Percentiles rank a stretch among this genome's conserved stretches.
phyloP scores from a whole-genome alignment of 2,797 vertebrate species.

The Enteromius treurensis region DNA sequence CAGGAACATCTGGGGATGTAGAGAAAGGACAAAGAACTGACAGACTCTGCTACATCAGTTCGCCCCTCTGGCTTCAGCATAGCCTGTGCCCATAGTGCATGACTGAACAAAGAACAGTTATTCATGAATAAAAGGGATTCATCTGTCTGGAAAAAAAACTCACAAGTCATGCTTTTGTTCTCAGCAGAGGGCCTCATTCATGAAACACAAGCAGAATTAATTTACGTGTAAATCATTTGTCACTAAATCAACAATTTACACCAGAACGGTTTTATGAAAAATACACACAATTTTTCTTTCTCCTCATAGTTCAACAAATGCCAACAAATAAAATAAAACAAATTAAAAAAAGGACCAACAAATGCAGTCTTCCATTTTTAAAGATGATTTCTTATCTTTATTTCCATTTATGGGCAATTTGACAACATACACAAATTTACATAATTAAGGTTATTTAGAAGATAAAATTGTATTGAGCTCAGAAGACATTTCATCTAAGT shows the following conservation, averaged over 20 bases:
- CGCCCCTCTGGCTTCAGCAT: background rate
- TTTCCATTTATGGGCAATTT: background rate
- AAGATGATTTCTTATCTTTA: background rate
- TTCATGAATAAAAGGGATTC: constrained; percentile 11
- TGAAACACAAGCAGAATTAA: constrained; percentile 9
- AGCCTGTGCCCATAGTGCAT: background rate
- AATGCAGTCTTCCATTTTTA: background rate
- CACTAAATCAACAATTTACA: background rate
- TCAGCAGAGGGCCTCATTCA: constrained; percentile 17
- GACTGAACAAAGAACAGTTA: constrained; percentile 30
- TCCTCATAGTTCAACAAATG: background rate
- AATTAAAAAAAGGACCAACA: background rate
- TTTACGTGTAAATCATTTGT: background rate
- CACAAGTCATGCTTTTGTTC: background rate
- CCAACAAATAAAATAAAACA: too few relatives aligned
- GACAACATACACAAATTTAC: background rate
- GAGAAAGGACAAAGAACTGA: constrained; percentile 26
- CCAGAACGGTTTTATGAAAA: background rate
- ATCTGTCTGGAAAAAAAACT: constrained; percentile 7
- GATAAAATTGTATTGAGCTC: background rate
- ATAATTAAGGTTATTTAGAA: background rate
- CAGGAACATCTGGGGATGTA: background rate
- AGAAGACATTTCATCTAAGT: background rate
- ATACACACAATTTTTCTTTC: background rate
- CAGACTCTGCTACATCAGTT: constrained; percentile 18